Percentiles rank a stretch among this genome's conserved stretches.
phyloP scores from a whole-genome alignment of 1,140 invertebrate species.

The Calliopsis andreniformis region DNA sequence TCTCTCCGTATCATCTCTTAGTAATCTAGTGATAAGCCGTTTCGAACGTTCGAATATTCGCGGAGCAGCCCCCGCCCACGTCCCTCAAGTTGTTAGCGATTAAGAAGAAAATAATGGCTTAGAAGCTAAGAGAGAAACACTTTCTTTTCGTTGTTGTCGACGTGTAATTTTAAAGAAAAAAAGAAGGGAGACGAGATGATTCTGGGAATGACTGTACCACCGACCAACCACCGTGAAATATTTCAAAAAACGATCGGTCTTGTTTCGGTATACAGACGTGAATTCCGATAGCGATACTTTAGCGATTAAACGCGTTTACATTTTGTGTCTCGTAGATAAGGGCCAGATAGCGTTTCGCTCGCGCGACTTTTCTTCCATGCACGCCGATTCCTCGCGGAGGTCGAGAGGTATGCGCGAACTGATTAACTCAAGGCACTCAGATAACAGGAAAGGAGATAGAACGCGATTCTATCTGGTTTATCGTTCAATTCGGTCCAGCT shows the following conservation, averaged over 20 bases:
- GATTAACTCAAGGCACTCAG: background rate
- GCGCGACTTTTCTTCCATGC: slow-evolving; percentile 52
- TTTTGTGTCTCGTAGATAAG: slow-evolving; percentile 37
- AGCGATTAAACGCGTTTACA: slow-evolving; percentile 38
- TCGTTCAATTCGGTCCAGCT: slow-evolving; percentile 1
- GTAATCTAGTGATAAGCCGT: background rate
- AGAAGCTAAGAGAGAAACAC: slow-evolving; percentile 28
- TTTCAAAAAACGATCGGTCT: background rate
- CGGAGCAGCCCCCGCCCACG: slow-evolving; percentile 62
- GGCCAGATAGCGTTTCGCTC: slow-evolving; percentile 18
- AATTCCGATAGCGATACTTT: slow-evolving; percentile 45
- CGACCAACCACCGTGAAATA: slow-evolving; percentile 11
- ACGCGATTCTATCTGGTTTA: background rate
- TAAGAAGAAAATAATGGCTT: slow-evolving; percentile 61
- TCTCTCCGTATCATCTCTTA: background rate
- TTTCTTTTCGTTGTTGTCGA: slow-evolving; percentile 50
- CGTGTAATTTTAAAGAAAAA: slow-evolving; percentile 22
- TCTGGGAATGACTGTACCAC: slow-evolving; percentile 7
- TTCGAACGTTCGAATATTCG: slow-evolving; percentile 22
- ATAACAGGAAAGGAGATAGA: background rate
- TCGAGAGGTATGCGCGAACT: background rate
- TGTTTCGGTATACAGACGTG: no score
- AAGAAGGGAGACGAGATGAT: background rate
- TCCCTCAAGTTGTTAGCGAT: slow-evolving; percentile 65
- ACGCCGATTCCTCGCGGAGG: slow-evolving; percentile 15